Base-by-base conservation (phyloP, 2,888 invertebrate species). In the Nymphalis polychloros region DNA sequence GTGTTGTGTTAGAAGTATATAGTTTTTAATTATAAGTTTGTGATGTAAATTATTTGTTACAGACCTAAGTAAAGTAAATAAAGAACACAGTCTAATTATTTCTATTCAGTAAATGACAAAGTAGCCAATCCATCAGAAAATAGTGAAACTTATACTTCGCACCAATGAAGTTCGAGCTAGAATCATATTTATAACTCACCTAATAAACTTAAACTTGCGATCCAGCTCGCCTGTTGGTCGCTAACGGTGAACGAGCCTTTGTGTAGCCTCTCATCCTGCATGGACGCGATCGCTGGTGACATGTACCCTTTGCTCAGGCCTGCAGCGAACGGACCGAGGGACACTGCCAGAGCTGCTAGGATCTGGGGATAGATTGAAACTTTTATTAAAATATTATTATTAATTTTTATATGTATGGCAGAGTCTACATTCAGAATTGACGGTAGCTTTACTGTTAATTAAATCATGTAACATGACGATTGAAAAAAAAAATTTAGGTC, bases 291-390 rank as follows among this genome's bases (percentile, higher is more conserved):
- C 3, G 96, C 96, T 1, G 97, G 96, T 1, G 96, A 96, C 85
- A 96, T 96, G 93, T 97, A 97, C 10, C 96, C 96, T 84, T 96
- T 96, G 73, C 96, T 96, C 63, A 97, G 93, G 0, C 96, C 97
- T 0, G 96, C 96, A 3, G 96, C 95, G 76, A 97, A 94, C 19
- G 96, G 96, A 13, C 97, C 97, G 79, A 97, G 93, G 7, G 96
- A 96, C 60, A 97, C 95, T 0, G 96, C 96, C 61, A 97, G 88
- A 2, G 96, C 96, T 63, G 97, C 96, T 79, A 96, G 86, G 73
- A 96, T 94, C 95, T 97, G 93, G 53, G 17, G n/a, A 31, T n/a
- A 57, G 35, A n/a, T 10, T 10, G 8, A 41, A 1, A 19, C 3
- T 1, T 35, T 57, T 35, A 27, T 2, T 8, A 53, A 53, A 5